phyloP scores from a whole-genome alignment of 2,113 vertebrate genomes.

The Haplochromis vanheusdeni region DNA sequence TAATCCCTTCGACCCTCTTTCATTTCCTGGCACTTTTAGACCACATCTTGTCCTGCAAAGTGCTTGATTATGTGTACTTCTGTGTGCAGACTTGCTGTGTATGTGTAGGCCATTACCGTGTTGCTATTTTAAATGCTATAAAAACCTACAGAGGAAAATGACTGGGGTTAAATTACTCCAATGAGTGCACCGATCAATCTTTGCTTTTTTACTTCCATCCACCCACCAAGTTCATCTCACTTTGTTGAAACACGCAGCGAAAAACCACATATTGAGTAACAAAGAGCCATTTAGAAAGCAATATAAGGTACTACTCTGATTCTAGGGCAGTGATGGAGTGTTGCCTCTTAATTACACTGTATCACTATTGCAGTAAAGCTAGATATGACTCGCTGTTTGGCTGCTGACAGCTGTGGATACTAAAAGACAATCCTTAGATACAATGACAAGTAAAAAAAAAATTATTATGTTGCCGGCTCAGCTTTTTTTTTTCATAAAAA shows the following conservation, averaged over 20 bases:
- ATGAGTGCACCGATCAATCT: constrained; percentile 70
- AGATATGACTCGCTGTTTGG: constrained; percentile 45
- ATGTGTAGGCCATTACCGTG: constrained; percentile 45
- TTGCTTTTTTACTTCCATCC: constrained; percentile 58
- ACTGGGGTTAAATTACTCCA: constrained; percentile 64
- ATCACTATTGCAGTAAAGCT: constrained; percentile 57
- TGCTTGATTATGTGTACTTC: constrained; percentile 25
- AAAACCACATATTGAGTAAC: constrained; percentile 77
- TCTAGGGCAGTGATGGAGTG: constrained; percentile 58
- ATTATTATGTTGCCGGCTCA: accelerated
- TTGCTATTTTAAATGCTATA: constrained; percentile 74
- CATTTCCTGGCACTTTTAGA: constrained; percentile 66
- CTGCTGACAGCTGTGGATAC: neutral
- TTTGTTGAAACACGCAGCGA: constrained; percentile 63
- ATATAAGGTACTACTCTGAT: constrained; percentile 66
- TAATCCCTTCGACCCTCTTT: constrained; percentile 67
- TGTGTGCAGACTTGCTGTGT: neutral
- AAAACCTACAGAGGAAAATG: constrained; percentile 64
- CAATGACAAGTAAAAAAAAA: neutral
- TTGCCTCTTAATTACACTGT: constrained; percentile 69
- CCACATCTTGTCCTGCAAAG: constrained; percentile 68
- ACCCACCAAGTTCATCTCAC: constrained; percentile 59
- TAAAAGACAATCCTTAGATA: neutral
- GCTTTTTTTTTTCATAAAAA: neutral
- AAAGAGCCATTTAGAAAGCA: constrained; percentile 70